Percentiles rank a stretch among this genome's conserved stretches.
phyloP scores from a whole-genome alignment of 2,888 invertebrate genomes.

The Machimus atricapillus region DNA sequence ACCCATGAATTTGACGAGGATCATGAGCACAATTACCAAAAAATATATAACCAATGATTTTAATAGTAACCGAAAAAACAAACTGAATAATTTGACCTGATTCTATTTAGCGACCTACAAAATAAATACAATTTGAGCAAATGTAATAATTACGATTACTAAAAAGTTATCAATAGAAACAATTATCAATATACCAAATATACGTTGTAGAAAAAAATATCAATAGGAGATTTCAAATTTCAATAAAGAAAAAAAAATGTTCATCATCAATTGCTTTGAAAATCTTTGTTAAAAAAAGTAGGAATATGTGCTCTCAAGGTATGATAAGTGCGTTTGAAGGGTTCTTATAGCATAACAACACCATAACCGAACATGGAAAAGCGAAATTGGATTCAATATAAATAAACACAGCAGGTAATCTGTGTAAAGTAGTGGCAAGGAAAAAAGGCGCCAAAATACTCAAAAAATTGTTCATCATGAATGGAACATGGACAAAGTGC shows the following conservation, averaged over 20 bases:
- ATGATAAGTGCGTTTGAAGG: not conserved
- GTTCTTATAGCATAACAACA: slow-evolving; percentile 15
- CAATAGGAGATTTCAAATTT: not conserved
- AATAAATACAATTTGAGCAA: not conserved
- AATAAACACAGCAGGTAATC: not conserved
- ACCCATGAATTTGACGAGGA: not conserved
- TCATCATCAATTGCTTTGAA: not conserved
- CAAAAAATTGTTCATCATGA: not conserved
- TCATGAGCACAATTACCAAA: not conserved
- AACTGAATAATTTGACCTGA: not conserved
- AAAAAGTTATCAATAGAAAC: not conserved
- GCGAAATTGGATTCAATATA: not conserved
- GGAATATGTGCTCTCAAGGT: not conserved
- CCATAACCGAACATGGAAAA: slow-evolving; percentile 27
- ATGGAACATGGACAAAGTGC: not conserved
- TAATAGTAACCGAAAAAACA: not conserved
- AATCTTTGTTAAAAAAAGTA: not conserved
- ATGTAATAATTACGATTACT: not conserved
- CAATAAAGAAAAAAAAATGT: not conserved
- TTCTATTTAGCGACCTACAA: not conserved
- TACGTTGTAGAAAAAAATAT: not conserved
- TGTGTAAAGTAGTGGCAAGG: not conserved
- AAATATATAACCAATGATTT: not conserved
- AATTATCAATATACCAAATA: not conserved
- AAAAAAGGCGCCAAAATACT: not conserved